phyloP scores from a whole-genome alignment of 2,888 invertebrate species.

The Luffia ferchaultella region DNA sequence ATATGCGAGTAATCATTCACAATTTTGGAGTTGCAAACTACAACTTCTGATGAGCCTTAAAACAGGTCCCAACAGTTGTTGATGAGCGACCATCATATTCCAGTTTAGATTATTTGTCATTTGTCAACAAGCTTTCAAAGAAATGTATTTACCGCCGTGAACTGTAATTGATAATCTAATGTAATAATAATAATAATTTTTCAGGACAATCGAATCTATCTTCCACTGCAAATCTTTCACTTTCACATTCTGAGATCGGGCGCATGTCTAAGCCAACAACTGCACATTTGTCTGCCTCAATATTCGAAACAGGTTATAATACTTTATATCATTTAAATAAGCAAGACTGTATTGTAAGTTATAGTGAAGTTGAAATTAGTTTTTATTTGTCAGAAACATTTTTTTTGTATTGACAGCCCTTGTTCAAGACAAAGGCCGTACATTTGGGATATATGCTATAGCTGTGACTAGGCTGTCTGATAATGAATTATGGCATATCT shows the following conservation, averaged over 20 bases:
- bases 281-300: constrained; percentile 63
- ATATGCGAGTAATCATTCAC: too few relatives aligned
- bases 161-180: too few relatives aligned
- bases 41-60: too few relatives aligned
- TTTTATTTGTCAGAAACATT: constrained; percentile 10
- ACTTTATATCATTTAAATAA: constrained; percentile 8
- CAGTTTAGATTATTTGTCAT: too few relatives aligned
- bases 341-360: neutral
- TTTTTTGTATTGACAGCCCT: constrained; percentile 58
- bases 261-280: constrained; percentile 41
- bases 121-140: too few relatives aligned
- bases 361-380: neutral
- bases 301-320: constrained; percentile 69
- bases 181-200: too few relatives aligned
- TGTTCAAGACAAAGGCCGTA: constrained; percentile 83
- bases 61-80: too few relatives aligned
- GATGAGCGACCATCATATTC: too few relatives aligned
- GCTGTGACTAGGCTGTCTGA: constrained; percentile 75
- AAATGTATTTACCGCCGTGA: too few relatives aligned
- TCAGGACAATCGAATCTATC: constrained; percentile 41
- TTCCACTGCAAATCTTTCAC: constrained; percentile 31
- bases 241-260: constrained; percentile 53
- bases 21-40: too few relatives aligned
- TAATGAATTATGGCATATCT: constrained; percentile 89
- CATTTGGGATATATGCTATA: constrained; percentile 89